phyloP scores from a whole-genome alignment of 2,888 invertebrate species.

The Cataglyphis albicans region DNA sequence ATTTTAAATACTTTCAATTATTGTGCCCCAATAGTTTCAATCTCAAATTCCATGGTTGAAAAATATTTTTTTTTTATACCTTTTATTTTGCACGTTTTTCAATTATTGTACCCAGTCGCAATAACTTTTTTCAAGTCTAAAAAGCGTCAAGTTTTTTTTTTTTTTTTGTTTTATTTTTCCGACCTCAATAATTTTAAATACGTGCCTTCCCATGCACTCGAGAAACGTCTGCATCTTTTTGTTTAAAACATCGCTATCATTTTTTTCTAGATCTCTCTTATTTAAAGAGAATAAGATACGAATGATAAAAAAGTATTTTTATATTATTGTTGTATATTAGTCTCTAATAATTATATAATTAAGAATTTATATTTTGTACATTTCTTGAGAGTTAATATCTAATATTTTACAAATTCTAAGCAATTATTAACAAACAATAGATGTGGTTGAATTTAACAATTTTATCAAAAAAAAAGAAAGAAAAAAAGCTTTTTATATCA shows the following conservation, averaged over 20 bases:
- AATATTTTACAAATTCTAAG: neutral
- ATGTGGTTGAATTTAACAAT: neutral
- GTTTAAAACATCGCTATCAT: conserved; percentile 1
- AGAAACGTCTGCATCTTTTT: conserved; percentile 20
- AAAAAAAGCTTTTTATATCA: neutral
- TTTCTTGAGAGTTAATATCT: neutral
- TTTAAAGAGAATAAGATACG: neutral
- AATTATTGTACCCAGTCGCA: neutral
- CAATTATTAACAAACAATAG: neutral
- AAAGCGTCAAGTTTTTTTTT: neutral
- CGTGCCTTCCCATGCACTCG: neutral
- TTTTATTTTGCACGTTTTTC: conserved; percentile 10
- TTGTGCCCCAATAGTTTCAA: conserved; percentile 11
- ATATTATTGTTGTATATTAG: conserved; percentile 1
- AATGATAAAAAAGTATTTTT: neutral
- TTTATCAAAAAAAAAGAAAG: neutral
- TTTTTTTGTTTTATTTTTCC: conserved; percentile 29
- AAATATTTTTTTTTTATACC: neutral
- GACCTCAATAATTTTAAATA: conserved; percentile 23
- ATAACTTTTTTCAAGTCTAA: conserved; percentile 15
- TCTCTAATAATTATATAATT: neutral
- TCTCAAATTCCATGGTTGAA: neutral
- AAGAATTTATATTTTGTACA: neutral
- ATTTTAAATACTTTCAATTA: conserved; percentile 49
- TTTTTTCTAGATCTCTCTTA: conserved; percentile 28